Evolutionary conservation across 2,113 vertebrate species (phyloP).

Genomic region (Telmatochromis sp.): DNA sequence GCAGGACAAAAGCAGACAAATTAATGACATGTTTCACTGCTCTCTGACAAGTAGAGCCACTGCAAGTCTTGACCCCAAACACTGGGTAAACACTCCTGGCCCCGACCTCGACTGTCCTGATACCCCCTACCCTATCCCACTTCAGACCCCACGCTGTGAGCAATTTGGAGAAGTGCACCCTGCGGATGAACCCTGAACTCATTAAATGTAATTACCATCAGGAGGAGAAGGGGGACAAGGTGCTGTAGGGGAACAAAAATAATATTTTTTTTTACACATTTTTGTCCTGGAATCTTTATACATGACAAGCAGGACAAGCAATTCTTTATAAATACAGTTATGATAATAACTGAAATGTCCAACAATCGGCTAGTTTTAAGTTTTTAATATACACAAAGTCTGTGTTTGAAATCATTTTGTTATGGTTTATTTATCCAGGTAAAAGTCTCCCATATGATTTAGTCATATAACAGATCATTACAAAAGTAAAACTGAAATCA

Average conservation of each 20-base stretch:
- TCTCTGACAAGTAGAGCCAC: constrained; percentile 19
- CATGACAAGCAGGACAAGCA: not conserved
- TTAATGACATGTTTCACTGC: constrained; percentile 29
- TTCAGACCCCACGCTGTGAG: constrained; percentile 61
- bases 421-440: not conserved
- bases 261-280: not conserved
- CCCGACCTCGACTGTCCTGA: not conserved
- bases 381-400: too few relatives aligned
- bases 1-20: constrained; percentile 49
- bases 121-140: constrained; percentile 19
- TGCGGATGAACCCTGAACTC: constrained; percentile 63
- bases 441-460: not conserved
- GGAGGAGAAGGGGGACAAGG: not conserved
- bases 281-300: not conserved
- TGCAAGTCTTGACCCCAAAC: constrained; percentile 6
- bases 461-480: not conserved
- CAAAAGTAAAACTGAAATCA: accelerated
- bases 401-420: not conserved
- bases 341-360: not conserved
- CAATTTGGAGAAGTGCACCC: constrained; percentile 65
- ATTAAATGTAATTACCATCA: constrained; percentile 74
- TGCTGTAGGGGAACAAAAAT: not conserved
- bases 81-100: constrained; percentile 30
- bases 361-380: not conserved
- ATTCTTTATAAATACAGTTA: not conserved